Percentiles rank a stretch among this genome's conserved stretches.
Conservation (phyloP, 2,797 vertebrate genomes). For the Anisognathus igniventris region DNA sequence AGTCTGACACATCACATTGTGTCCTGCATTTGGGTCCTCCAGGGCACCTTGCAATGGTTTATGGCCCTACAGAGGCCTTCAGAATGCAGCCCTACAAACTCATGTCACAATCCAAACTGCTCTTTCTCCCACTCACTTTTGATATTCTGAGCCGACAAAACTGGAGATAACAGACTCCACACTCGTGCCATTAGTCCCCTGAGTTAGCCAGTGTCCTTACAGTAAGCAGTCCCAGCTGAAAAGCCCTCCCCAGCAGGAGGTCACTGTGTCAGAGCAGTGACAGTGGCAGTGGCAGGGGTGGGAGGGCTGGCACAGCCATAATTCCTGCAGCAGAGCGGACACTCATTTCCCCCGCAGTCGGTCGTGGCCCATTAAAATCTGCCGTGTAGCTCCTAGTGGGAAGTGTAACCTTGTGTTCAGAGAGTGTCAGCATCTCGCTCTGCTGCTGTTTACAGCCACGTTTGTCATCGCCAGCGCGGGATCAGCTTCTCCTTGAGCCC, state of each 20-base stretch:
- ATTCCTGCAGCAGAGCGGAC: slow-evolving; percentile 22
- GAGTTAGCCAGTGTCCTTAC: background rate
- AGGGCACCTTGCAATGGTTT: background rate
- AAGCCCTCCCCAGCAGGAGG: background rate
- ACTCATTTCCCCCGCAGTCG: slow-evolving; percentile 65
- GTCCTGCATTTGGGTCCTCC: background rate
- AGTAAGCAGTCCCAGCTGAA: background rate
- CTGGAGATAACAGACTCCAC: background rate
- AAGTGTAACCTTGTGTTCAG: slow-evolving; percentile 57
- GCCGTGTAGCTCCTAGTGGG: slow-evolving; percentile 37
- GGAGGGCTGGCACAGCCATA: slow-evolving; percentile 7
- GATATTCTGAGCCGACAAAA: background rate
- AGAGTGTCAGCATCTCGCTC: slow-evolving; percentile 56
- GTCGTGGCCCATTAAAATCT: slow-evolving; percentile 62
- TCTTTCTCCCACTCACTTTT: background rate
- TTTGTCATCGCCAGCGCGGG: slow-evolving; percentile 51
- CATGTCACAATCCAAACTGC: background rate
- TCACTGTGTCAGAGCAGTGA: background rate
- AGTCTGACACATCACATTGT: background rate
- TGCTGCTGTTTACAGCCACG: slow-evolving; percentile 39
- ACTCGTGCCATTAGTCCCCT: background rate
- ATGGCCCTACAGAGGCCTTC: background rate
- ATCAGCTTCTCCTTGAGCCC: slow-evolving; percentile 66
- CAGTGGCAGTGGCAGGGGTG: background rate
- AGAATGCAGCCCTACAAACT: background rate